A percentile compares a stretch with the other conserved stretches of the same genome.
These are phyloP conservation scores for Ectemnius cavifrons DNA, from an alignment of 2,888 invertebrate species.

Conservation along the genomic window DNA sequence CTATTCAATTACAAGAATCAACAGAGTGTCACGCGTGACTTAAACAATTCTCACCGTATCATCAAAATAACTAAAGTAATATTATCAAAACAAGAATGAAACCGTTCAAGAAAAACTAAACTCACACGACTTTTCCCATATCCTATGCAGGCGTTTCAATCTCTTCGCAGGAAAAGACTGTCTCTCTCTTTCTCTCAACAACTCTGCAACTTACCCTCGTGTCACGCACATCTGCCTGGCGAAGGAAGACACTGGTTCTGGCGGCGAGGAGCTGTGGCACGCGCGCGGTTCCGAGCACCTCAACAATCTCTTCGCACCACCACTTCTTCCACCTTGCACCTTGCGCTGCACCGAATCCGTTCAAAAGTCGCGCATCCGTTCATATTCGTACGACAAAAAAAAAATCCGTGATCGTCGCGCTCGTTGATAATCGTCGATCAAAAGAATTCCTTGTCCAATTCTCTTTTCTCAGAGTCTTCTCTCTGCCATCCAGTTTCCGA, in stretches of 20 bases:
- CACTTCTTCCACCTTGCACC: slow-evolving; percentile 40
- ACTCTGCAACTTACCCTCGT: slow-evolving; percentile 36
- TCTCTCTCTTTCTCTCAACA: neutral
- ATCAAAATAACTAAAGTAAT: too few relatives aligned
- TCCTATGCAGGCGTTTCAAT: too few relatives aligned
- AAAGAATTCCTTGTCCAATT: too few relatives aligned
- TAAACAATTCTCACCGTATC: too few relatives aligned
- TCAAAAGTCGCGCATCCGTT: slow-evolving; percentile 20
- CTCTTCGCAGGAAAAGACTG: neutral
- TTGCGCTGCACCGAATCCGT: slow-evolving; percentile 23
- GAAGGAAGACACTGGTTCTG: slow-evolving; percentile 13
- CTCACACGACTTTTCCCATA: too few relatives aligned
- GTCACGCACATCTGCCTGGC: slow-evolving; percentile 48
- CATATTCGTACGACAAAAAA: slow-evolving; percentile 24
- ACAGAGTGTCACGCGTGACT: too few relatives aligned
- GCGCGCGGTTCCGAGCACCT: slow-evolving; percentile 7
- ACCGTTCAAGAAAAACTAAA: too few relatives aligned
- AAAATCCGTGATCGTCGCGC: neutral
- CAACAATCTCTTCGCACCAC: slow-evolving; percentile 13
- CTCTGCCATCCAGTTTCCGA: neutral
- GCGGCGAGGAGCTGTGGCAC: too few relatives aligned
- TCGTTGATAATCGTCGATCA: too few relatives aligned
- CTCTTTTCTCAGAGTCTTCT: too few relatives aligned
- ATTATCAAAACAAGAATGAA: too few relatives aligned
- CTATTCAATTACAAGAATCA: too few relatives aligned